phyloP scores from a whole-genome alignment of 2,113 vertebrate species.

The Apodemus sylvaticus region DNA sequence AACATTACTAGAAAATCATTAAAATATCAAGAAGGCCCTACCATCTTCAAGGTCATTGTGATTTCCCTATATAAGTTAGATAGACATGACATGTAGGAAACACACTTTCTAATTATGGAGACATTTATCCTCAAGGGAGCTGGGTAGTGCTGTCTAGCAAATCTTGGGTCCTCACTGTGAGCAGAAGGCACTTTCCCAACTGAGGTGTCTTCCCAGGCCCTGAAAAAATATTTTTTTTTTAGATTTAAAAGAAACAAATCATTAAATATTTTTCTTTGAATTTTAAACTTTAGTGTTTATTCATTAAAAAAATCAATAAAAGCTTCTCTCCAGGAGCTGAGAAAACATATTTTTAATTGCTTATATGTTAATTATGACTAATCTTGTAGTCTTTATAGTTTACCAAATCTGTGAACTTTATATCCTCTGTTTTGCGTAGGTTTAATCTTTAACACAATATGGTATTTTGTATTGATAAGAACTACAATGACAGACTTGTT shows the following conservation, averaged over 20 bases:
- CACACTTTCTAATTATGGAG: neutral
- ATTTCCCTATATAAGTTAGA: neutral
- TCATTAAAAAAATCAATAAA: neutral
- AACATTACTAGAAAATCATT: neutral
- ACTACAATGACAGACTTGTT: neutral
- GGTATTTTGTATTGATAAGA: neutral
- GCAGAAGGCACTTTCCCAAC: neutral
- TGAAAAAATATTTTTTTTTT: neutral
- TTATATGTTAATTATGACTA: neutral
- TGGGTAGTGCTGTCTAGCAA: too few species aligned
- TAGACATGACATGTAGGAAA: neutral
- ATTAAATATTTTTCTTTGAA: neutral
- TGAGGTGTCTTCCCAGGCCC: neutral
- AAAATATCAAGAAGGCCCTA: neutral
- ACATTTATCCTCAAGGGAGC: neutral
- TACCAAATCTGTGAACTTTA: neutral
- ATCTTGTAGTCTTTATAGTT: neutral
- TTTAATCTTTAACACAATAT: constrained; percentile 25
- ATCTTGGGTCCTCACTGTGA: neutral
- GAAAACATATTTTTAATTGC: neutral
- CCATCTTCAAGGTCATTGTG: neutral
- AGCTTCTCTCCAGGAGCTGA: neutral
- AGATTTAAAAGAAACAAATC: neutral
- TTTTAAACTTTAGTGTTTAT: neutral
- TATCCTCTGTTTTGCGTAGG: neutral